Percentiles rank a stretch among this genome's conserved stretches.
Conservation (phyloP, 2,888 invertebrate genomes). For the Drosophila nigricruria region DNA sequence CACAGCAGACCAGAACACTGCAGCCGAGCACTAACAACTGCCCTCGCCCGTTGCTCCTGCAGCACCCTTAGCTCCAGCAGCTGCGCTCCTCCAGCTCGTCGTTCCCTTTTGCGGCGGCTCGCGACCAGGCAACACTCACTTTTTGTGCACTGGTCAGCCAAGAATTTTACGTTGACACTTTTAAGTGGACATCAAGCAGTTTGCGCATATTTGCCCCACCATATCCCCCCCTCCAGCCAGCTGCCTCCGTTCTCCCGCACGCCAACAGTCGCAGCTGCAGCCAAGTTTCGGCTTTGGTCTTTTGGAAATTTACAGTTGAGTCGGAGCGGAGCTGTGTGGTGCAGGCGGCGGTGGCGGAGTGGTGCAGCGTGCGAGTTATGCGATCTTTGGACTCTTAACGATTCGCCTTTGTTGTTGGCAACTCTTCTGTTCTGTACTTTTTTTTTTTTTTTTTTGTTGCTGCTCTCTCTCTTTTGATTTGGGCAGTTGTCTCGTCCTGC, state of each 20-base stretch:
- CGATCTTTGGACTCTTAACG: slow-evolving; percentile 80
- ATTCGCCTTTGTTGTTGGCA: slow-evolving; percentile 64
- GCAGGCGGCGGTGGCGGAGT: neutral
- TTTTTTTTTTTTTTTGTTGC: slow-evolving; percentile 1
- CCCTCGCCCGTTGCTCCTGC: slow-evolving; percentile 1
- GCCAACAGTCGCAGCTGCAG: slow-evolving; percentile 30
- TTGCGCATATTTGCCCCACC: slow-evolving; percentile 68
- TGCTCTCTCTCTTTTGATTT: slow-evolving; percentile 40
- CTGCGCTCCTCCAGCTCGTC: slow-evolving; percentile 9
- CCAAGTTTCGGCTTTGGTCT: slow-evolving; percentile 60
- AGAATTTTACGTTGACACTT: slow-evolving; percentile 83
- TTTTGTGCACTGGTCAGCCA: slow-evolving; percentile 64
- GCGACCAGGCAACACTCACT: slow-evolving; percentile 69
- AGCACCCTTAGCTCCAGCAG: neutral
- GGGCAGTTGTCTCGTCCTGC: slow-evolving; percentile 52
- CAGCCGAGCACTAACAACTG: slow-evolving; percentile 10
- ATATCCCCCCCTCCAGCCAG: neutral
- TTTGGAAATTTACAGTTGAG: slow-evolving; percentile 74
- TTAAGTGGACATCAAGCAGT: slow-evolving; percentile 83
- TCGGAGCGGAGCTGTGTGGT: slow-evolving; percentile 9
- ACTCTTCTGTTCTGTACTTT: slow-evolving; percentile 41
- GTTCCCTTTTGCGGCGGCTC: slow-evolving; percentile 42
- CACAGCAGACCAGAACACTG: too few relatives aligned
- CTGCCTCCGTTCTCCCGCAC: neutral
- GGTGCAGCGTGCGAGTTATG: slow-evolving; percentile 69